Conservation (phyloP, 2,888 invertebrate genomes). For the Caradrina kadenii region DNA sequence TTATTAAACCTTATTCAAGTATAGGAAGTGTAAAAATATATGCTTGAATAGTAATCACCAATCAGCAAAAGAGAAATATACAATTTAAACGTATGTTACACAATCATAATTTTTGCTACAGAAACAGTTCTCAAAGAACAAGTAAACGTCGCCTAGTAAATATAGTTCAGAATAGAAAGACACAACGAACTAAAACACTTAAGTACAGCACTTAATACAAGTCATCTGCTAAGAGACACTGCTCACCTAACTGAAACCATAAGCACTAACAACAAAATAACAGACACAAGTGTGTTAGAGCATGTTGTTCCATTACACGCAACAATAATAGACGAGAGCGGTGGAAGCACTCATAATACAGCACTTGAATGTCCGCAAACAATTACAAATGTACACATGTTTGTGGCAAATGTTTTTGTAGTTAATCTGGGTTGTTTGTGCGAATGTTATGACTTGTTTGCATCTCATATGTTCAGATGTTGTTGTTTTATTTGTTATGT, state of each 20-base stretch:
- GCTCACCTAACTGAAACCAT: slow-evolving; percentile 25
- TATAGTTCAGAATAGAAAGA: background rate
- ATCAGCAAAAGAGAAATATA: too few relatives aligned
- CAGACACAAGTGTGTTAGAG: slow-evolving; percentile 37
- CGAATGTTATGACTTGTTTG: slow-evolving; percentile 37
- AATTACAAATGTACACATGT: slow-evolving; percentile 53
- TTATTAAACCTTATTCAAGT: too few relatives aligned
- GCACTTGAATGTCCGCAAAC: slow-evolving; percentile 54
- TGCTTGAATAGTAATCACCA: too few relatives aligned
- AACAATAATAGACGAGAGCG: slow-evolving; percentile 50
- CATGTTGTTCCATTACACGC: slow-evolving; percentile 55
- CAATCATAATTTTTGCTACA: too few relatives aligned
- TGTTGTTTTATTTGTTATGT: slow-evolving; percentile 23
- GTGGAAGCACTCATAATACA: slow-evolving; percentile 48
- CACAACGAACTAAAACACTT: slow-evolving; percentile 10
- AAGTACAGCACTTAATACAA: slow-evolving; percentile 14
- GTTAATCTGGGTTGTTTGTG: slow-evolving; percentile 50
- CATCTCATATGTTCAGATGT: slow-evolving; percentile 12
- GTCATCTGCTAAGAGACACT: slow-evolving; percentile 30
- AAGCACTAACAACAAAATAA: slow-evolving; percentile 32
- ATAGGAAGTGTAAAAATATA: too few relatives aligned
- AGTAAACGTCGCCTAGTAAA: background rate
- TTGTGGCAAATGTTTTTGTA: slow-evolving; percentile 40
- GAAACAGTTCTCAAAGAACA: too few relatives aligned
- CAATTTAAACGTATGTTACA: too few relatives aligned